Base-by-base conservation (phyloP, 2,888 invertebrate species). In the Aphidoletes aphidimyza region DNA sequence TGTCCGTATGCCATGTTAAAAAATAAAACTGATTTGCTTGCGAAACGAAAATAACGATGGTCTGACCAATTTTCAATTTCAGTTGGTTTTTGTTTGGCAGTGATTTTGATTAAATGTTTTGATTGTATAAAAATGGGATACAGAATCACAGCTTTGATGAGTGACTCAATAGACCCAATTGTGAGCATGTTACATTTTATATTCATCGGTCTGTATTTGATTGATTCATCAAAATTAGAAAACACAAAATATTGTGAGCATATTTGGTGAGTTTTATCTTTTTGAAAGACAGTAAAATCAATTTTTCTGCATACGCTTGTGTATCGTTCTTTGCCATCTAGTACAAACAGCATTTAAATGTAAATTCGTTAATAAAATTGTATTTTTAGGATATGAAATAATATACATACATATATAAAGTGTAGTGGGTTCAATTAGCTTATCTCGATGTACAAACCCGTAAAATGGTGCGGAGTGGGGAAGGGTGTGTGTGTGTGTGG, bases 301-400 rank as follows among this genome's bases (percentile, higher is more conserved):
- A 42, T 42, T 42, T 42, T 42, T 30, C 26, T 69, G 26, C n/a
- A 19, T 69, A 30, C 14, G 2, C 6, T 1, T 54, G 54, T 17
- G 39, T 19, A 3, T 47, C 17, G 3, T 54, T 54, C 22, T 54
- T 54, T 54, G 5, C 22, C 22, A 3, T 26, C 1, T 54, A 34
- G 36, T 37, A 37, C 37, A 19, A n/a, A 17, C 14, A 37, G 19
- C 36, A 37, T 19, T 81, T 37, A 11, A 81, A 81, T 9, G 81
- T n/a, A 81, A 36, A 37, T 81, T 81, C 81, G 37, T 81, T 81
- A 81, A 81, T 81, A n/a, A 37, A 81, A 81, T 81, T 81, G 81
- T 81, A n/a, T n/a, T 37, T 14, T n/a, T 37, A 37, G 37, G 81
- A 36, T 22, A 37, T 37, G 37, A 37, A 37, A 11, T 54, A n/a